phyloP scores from a whole-genome alignment of 2,113 vertebrate genomes.

The Chaetodon trifascialis region DNA sequence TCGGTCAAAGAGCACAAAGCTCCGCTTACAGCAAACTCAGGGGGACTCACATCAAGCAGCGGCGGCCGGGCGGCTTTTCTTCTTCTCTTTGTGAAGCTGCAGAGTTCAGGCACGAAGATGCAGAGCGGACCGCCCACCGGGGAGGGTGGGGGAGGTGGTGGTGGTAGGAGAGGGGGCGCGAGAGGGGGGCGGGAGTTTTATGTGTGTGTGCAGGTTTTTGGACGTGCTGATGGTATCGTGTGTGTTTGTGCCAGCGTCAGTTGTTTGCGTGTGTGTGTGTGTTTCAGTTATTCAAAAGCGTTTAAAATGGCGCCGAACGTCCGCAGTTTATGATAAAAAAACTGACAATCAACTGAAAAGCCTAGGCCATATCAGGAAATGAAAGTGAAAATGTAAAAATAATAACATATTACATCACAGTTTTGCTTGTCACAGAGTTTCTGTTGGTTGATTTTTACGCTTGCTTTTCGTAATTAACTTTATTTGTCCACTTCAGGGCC shows the following conservation, averaged over 20 bases:
- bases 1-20: not conserved
- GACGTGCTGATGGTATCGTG: not conserved
- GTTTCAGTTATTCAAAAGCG: too few species aligned
- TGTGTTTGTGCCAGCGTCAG: not conserved
- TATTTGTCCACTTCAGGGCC: not conserved
- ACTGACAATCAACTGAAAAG: not conserved
- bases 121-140: constrained; percentile 46
- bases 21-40: not conserved
- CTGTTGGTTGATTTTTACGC: too few species aligned
- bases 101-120: constrained; percentile 32
- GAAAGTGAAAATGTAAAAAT: not conserved
- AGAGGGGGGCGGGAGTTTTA: not conserved
- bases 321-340: not conserved
- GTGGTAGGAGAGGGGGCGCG: fast-evolving
- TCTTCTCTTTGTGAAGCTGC: constrained; percentile 42
- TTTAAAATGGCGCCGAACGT: not conserved
- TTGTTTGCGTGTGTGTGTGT: not conserved
- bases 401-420: not conserved
- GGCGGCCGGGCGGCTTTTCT: not conserved
- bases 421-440: not conserved
- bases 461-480: too few species aligned
- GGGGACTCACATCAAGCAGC: constrained; percentile 47
- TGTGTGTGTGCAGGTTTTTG: not conserved
- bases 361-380: not conserved
- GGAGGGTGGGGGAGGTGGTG: not conserved